Evolutionary conservation across 2,113 vertebrate genomes (phyloP).

Genomic region (Deroptyus accipitrinus): DNA sequence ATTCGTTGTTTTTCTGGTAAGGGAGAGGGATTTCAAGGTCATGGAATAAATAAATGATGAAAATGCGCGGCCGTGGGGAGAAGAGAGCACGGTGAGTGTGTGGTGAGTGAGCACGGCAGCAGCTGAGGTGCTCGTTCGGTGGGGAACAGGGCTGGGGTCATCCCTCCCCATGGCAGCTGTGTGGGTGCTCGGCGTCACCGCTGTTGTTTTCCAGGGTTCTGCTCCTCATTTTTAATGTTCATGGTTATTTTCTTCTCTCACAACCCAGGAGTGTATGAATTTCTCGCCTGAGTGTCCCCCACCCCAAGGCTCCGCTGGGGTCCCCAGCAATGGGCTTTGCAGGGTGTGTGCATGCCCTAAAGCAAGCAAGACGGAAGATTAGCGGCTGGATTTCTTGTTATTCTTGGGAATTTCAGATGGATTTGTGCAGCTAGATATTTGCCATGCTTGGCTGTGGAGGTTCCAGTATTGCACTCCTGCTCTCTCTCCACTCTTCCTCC

Average conservation of each 20-base stretch:
- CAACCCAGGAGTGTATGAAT: rapidly evolving
- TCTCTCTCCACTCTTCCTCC: not conserved
- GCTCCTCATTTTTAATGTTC: not conserved
- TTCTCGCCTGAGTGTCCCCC: not conserved
- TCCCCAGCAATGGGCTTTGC: rapidly evolving
- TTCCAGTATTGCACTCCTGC: not conserved
- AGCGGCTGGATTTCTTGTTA: not conserved
- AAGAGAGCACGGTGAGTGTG: rapidly evolving
- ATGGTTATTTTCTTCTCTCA: not conserved
- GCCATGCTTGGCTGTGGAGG: rapidly evolving
- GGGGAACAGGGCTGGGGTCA: not conserved
- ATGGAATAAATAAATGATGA: constrained; percentile 62
- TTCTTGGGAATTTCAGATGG: not conserved
- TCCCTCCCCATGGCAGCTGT: not conserved
- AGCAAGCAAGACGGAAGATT: not conserved
- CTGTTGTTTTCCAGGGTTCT: not conserved
- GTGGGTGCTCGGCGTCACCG: not conserved
- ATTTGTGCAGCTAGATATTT: not conserved
- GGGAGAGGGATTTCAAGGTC: constrained; percentile 72
- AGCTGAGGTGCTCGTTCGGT: not conserved
- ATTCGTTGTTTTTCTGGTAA: constrained; percentile 40
- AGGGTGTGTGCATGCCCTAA: not conserved
- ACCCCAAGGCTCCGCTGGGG: not conserved
- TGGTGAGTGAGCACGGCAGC: rapidly evolving
- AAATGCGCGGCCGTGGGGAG: not conserved